A percentile compares a stretch with the other conserved stretches of the same genome.
Evolutionary conservation across 2,797 vertebrate genomes (phyloP).

Genomic region (Menidia menidia): DNA sequence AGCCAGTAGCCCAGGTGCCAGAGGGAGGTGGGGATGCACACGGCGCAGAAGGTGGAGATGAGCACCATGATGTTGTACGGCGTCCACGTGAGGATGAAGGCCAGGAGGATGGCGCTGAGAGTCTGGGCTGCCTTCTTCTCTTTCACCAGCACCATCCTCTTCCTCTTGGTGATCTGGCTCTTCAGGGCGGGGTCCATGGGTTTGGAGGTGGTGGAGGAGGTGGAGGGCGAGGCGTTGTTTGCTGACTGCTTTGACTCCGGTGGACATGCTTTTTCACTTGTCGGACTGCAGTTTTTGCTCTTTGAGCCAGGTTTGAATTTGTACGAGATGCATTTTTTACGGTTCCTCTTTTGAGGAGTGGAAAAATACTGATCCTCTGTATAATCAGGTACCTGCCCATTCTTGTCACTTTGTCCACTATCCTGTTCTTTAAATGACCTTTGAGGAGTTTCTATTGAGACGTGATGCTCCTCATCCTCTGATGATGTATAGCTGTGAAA

Average conservation of each 20-base stretch:
- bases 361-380: conserved; percentile 86
- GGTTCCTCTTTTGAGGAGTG: conserved; percentile 87
- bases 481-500: conserved; percentile 94
- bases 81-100: conserved; percentile 98
- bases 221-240: conserved; percentile 79
- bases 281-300: conserved; percentile 77
- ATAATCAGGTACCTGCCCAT: conserved; percentile 77
- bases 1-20: conserved; percentile 99
- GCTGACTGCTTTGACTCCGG: conserved; percentile 78
- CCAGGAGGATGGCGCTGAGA: conserved; percentile 95
- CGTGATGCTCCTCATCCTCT: conserved; percentile 89
- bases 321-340: conserved; percentile 90
- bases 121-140: conserved; percentile 98
- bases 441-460: conserved; percentile 84
- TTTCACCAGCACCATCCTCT: conserved; percentile 97
- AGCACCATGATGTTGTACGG: conserved; percentile 99
- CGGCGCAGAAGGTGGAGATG: conserved; percentile 94
- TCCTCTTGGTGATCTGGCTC: conserved; percentile 96
- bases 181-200: conserved; percentile 89
- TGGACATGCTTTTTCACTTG: conserved; percentile 81
- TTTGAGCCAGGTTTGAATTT: conserved; percentile 91
- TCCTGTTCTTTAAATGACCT: conserved; percentile 86
- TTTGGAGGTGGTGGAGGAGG: conserved; percentile 85
- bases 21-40: conserved; percentile 91
- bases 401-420: conserved; percentile 75